Conservation (phyloP, 2,888 invertebrate genomes). For the Coecobrya sp. region DNA sequence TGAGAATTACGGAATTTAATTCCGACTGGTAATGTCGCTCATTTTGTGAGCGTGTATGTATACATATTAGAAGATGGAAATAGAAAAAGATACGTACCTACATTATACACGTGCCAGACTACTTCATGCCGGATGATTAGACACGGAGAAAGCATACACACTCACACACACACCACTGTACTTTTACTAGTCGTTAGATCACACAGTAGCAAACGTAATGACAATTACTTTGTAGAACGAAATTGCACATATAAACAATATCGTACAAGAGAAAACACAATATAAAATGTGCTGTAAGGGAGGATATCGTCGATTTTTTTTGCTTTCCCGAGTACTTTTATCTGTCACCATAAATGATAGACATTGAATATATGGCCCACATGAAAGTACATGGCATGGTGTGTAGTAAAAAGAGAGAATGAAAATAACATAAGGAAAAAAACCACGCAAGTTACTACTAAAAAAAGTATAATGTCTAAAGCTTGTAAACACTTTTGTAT, state of each 20-base stretch:
- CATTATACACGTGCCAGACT: not conserved
- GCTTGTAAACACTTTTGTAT: constrained; percentile 32
- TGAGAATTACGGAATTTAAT: not conserved
- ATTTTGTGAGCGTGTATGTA: not conserved
- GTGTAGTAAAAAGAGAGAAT: constrained; percentile 15
- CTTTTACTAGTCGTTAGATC: not conserved
- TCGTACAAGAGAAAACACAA: constrained; percentile 2
- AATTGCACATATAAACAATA: constrained; percentile 20
- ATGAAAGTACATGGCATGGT: constrained; percentile 49
- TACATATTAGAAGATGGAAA: not conserved
- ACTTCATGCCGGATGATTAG: constrained; percentile 21
- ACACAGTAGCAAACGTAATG: not conserved
- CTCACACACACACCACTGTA: not conserved
- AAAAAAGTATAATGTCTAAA: too few species aligned
- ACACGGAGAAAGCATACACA: not conserved
- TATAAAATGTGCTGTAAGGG: not conserved
- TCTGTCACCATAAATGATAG: constrained; percentile 67
- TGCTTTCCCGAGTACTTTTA: not conserved
- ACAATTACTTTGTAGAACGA: not conserved
- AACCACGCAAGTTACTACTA: not conserved
- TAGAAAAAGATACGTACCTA: not conserved
- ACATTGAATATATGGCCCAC: constrained; percentile 40
- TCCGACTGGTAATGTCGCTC: not conserved
- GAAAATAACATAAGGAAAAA: constrained; percentile 21
- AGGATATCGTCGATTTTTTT: constrained; percentile 10